These are phyloP conservation scores for Myanophis thanlyinensis DNA, from an alignment of 2,113 vertebrate genomes.

Conservation along the genomic window DNA sequence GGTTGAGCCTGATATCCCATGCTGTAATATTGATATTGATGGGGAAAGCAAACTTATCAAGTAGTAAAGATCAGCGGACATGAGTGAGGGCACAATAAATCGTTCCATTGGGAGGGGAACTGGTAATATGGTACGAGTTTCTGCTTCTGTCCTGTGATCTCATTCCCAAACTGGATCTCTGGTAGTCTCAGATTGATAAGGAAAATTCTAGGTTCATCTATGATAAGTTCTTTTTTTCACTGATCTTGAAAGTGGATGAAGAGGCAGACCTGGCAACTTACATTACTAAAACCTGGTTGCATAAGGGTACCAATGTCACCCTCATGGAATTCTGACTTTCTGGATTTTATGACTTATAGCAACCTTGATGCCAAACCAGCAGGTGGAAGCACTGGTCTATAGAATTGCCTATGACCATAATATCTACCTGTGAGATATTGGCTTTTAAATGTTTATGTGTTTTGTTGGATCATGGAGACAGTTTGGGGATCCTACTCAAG, in stretches of 20 bases:
- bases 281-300: neutral
- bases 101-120: neutral
- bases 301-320: neutral
- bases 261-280: neutral
- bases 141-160: neutral
- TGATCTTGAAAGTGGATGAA: neutral
- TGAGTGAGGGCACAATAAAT: neutral
- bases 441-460: neutral
- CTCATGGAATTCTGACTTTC: neutral
- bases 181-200: neutral
- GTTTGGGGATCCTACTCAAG: neutral
- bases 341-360: neutral
- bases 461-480: neutral
- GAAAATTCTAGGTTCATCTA: neutral
- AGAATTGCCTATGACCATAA: neutral
- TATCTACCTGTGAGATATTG: neutral
- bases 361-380: neutral
- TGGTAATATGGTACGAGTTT: neutral
- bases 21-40: neutral
- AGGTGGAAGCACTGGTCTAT: neutral
- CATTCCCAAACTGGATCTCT: neutral
- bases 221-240: neutral
- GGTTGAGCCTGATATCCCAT: neutral
- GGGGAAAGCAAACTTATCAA: neutral
- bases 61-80: neutral